These are phyloP conservation scores for Spheniscus humboldti DNA, from an alignment of 2,797 vertebrate genomes.

Conservation along the genomic window DNA sequence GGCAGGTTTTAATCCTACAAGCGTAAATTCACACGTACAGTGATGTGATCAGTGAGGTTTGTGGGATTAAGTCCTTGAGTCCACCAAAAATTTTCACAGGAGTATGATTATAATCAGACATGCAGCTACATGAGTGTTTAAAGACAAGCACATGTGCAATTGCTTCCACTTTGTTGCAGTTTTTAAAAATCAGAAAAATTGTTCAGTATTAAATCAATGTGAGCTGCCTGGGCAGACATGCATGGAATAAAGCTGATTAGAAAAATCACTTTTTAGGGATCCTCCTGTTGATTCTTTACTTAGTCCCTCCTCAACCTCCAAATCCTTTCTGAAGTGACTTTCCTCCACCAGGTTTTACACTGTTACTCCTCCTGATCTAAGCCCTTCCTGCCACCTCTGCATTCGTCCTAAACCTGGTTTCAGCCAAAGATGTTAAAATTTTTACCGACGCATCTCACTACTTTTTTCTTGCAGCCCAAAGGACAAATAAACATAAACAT, in stretches of 20 bases:
- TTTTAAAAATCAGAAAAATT: neutral
- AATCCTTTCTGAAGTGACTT: neutral
- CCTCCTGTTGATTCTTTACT: neutral
- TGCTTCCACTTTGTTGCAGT: neutral
- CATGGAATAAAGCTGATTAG: neutral
- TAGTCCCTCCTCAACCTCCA: neutral
- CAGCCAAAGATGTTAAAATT: neutral
- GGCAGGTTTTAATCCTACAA: neutral
- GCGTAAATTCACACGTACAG: neutral
- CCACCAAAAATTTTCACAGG: slow-evolving; percentile 10
- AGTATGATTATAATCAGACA: neutral
- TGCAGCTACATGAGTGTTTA: neutral
- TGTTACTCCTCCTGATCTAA: neutral
- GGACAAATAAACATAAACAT: neutral
- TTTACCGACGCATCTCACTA: neutral
- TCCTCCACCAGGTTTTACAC: neutral
- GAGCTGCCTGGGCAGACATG: neutral
- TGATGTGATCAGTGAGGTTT: neutral
- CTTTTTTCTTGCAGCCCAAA: neutral
- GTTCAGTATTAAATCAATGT: neutral
- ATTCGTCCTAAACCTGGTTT: neutral
- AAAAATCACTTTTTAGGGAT: neutral
- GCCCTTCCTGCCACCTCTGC: neutral
- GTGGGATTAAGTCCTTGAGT: neutral
- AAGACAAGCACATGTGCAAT: neutral